A percentile compares a stretch with the other conserved stretches of the same genome.
Evolutionary conservation across 2,888 invertebrate genomes (phyloP).

Genomic region (Agrotis ipsilon): DNA sequence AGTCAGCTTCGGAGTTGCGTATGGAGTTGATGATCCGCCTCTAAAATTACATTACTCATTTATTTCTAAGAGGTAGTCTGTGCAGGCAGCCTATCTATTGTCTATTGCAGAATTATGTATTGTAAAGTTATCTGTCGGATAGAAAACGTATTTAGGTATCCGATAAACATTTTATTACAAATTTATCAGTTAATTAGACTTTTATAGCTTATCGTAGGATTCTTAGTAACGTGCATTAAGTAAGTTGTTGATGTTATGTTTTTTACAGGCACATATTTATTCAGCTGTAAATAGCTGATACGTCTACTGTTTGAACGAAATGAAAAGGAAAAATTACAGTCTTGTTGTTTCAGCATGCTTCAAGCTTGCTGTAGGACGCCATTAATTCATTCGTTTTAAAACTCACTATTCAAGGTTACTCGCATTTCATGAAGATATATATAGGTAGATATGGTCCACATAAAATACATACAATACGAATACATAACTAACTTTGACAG

Average conservation of each 20-base stretch:
- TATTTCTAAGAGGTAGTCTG: too few species aligned
- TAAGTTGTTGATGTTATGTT: conserved; percentile 21
- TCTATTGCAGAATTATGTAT: background rate
- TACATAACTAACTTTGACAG: too few species aligned
- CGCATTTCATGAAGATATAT: background rate
- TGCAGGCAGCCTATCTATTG: too few species aligned
- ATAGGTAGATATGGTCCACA: too few species aligned
- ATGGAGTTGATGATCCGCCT: too few species aligned
- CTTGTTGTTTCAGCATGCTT: conserved; percentile 19
- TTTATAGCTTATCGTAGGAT: conserved; percentile 24
- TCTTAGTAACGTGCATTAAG: conserved; percentile 20
- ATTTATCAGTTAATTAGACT: conserved; percentile 28
- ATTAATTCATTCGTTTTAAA: background rate
- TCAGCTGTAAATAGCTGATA: conserved; percentile 29
- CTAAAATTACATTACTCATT: too few species aligned
- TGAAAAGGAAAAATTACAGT: background rate
- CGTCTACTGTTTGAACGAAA: background rate
- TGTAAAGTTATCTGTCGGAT: background rate
- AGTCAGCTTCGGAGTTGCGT: too few species aligned
- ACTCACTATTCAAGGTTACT: conserved; percentile 6
- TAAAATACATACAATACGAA: too few species aligned
- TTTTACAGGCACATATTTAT: conserved; percentile 37
- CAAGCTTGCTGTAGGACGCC: background rate
- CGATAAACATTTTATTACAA: conserved; percentile 4
- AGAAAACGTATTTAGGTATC: background rate